phyloP scores from a whole-genome alignment of 2,113 vertebrate genomes.

The Willisornis vidua region DNA sequence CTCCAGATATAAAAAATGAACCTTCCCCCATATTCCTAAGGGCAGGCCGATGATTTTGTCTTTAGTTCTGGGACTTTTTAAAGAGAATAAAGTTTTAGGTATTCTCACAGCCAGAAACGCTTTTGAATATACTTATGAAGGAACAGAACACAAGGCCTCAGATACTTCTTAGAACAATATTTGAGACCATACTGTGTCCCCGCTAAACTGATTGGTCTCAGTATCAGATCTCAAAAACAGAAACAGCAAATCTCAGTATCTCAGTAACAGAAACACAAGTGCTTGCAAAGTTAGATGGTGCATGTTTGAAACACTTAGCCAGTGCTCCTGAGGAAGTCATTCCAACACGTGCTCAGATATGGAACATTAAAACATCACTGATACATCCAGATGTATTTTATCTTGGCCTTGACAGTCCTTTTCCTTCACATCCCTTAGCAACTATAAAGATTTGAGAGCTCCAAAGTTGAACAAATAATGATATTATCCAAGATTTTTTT shows the following conservation, averaged over 20 bases:
- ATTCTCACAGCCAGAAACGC: not conserved
- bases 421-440: not conserved
- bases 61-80: fast-evolving
- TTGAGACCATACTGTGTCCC: not conserved
- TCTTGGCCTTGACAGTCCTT: not conserved
- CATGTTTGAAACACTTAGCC: not conserved
- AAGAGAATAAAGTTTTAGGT: not conserved
- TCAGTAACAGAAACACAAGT: not conserved
- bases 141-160: not conserved
- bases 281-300: not conserved
- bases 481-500: not conserved
- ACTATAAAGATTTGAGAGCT: not conserved
- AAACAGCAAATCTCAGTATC: not conserved
- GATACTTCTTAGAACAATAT: not conserved
- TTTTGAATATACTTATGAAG: not conserved
- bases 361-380: not conserved
- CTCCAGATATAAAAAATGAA: not conserved
- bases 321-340: not conserved
- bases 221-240: not conserved
- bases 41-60: not conserved
- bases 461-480: not conserved
- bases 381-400: not conserved
- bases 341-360: fast-evolving
- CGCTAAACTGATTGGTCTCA: not conserved
- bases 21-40: not conserved